A percentile compares a stretch with the other conserved stretches of the same genome.
Evolutionary conservation across 2,888 invertebrate species (phyloP).

Genomic region (Gasteruption jaculator): DNA sequence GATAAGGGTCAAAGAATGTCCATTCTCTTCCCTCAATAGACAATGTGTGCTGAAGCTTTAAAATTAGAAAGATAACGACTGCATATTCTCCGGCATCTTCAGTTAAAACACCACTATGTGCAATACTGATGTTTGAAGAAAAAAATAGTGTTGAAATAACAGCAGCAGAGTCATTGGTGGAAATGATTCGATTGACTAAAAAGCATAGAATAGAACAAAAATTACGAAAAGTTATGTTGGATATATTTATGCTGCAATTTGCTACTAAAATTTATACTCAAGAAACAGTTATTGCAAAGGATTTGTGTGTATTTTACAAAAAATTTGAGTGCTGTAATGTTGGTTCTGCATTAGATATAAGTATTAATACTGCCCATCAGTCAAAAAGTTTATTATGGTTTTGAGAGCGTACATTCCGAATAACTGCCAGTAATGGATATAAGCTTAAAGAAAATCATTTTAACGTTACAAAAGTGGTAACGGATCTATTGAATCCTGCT

Average conservation of each 20-base stretch:
- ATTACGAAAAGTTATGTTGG: conserved; percentile 14
- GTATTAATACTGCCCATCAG: conserved; percentile 19
- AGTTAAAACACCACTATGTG: conserved; percentile 13
- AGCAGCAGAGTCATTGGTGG: conserved; percentile 20
- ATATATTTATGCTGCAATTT: conserved; percentile 16
- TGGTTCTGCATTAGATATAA: conserved; percentile 11
- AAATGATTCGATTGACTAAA: conserved; percentile 10
- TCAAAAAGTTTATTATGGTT: conserved; percentile 17
- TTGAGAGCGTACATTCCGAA: conserved; percentile 16
- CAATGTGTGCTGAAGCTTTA: conserved; percentile 6
- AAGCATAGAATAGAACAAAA: conserved; percentile 11
- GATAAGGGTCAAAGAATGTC: conserved; percentile 20
- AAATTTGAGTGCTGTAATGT: conserved; percentile 18
- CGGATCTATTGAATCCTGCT: conserved; percentile 15
- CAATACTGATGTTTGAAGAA: conserved; percentile 17
- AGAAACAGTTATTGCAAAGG: conserved; percentile 11
- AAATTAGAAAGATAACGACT: conserved; percentile 10
- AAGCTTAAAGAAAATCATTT: conserved; percentile 22
- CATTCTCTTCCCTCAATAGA: conserved; percentile 15
- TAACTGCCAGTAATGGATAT: conserved; percentile 24
- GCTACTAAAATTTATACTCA: conserved; percentile 11
- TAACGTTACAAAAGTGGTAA: conserved; percentile 20
- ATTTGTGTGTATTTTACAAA: conserved; percentile 18
- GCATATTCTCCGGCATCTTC: conserved; percentile 8
- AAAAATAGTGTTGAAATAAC: conserved; percentile 19